A percentile compares a stretch with the other conserved stretches of the same genome.
Evolutionary conservation across 1,140 invertebrate species (phyloP).

Genomic region (Palaemon carinicauda): DNA sequence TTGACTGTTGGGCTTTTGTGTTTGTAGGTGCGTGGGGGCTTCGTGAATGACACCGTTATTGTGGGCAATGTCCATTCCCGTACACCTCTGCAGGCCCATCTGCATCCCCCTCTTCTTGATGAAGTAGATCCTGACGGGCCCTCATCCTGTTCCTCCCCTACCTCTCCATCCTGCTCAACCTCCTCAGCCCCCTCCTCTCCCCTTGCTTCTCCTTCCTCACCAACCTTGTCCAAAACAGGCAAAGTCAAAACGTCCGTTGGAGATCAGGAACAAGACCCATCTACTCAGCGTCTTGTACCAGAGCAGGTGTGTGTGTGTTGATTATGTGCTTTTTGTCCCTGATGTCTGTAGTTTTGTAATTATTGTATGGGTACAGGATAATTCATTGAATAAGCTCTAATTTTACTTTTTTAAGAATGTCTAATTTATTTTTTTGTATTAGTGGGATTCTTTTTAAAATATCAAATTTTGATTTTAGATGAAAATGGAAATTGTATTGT

Average conservation of each 20-base stretch:
- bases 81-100: constrained; percentile 35
- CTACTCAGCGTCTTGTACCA: constrained; percentile 41
- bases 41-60: constrained; percentile 59
- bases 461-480: no score
- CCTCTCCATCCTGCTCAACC: constrained; percentile 12
- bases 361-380: background rate
- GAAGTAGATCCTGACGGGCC: background rate
- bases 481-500: no score
- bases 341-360: background rate
- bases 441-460: no score
- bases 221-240: background rate
- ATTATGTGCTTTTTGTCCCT: background rate
- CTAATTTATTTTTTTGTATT: no score
- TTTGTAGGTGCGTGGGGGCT: constrained; percentile 60
- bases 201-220: background rate
- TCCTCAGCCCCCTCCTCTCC: background rate
- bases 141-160: constrained; percentile 13
- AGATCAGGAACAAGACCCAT: constrained; percentile 40
- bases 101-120: constrained; percentile 20
- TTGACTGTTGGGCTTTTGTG: constrained; percentile 44
- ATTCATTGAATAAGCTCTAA: no score
- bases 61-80: constrained; percentile 58
- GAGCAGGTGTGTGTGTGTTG: constrained; percentile 36
- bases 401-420: no score
- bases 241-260: background rate